Conservation (phyloP, 1,140 invertebrate genomes). For the Lepidurus arcticus region DNA sequence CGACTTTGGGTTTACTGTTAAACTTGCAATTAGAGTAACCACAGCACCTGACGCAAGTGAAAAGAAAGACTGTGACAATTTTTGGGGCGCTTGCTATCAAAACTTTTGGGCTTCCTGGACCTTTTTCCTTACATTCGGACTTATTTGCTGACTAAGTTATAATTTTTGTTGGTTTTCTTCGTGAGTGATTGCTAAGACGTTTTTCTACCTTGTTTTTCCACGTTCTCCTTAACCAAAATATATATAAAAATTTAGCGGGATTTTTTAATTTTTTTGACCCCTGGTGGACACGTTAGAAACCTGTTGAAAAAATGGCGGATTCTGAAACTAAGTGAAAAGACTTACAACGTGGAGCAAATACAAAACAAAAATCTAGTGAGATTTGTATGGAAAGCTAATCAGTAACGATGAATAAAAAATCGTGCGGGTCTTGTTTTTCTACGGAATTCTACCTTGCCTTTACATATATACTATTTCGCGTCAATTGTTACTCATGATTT, state of each 20-base stretch:
- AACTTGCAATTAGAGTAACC: too few species aligned
- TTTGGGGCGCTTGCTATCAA: not conserved
- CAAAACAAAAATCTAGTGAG: not conserved
- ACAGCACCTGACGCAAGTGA: not conserved
- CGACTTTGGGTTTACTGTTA: too few species aligned
- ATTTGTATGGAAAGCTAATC: conserved; percentile 16
- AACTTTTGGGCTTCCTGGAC: not conserved
- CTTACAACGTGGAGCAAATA: not conserved
- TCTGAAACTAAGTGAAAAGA: not conserved
- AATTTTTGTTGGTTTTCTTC: too few species aligned
- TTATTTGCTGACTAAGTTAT: too few species aligned
- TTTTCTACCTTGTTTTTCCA: too few species aligned
- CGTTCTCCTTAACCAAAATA: too few species aligned
- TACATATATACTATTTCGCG: not conserved
- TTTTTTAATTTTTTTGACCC: too few species aligned
- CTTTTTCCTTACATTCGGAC: not conserved
- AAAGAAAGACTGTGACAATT: not conserved
- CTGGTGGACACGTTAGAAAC: too few species aligned
- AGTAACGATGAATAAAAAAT: not conserved
- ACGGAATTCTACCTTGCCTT: not conserved
- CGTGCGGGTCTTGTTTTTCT: conserved; percentile 13
- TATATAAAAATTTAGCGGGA: too few species aligned
- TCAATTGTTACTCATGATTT: too few species aligned
- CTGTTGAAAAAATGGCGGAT: not conserved
- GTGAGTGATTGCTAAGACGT: too few species aligned